Evolutionary conservation across 2,113 vertebrate species (phyloP), one percentile per base, ranked within the genome.

Genomic region (Crypturellus undulatus): DNA sequence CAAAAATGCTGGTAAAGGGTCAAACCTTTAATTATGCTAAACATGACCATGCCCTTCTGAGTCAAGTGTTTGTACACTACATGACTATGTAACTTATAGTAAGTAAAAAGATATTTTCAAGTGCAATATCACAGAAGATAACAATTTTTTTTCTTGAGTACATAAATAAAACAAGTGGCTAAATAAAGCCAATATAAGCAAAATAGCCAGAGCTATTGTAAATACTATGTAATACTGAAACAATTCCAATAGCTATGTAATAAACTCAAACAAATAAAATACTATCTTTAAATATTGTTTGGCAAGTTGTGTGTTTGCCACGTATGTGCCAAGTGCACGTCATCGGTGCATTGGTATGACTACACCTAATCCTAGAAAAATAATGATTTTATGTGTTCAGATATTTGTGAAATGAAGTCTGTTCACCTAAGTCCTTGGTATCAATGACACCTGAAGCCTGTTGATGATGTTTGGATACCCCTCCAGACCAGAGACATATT

Each of bases 401-500:
- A 58, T 51, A 51, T 68, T 8, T 8, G 12, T n/a, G 52, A 56
- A 62, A 40, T 22, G 5, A 49, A 58, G 13, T 51, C 58, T 49
- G 28, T 13, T 13, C n/a, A 4, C 49, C 12, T 42, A 43, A 2
- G 10, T 69, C n/a, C 38, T 22, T 58, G 47, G 38, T 43, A 72
- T 0, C 21, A 2, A 1, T 56, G 70, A 60, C 40, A 34, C 11
- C 17, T 51, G 40, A 25, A 59, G 45, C n/a, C 26, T 68, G 0
- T 12, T 64, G 40, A 13, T 45, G 45, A 71, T 5, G 6, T 52
- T n/a, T 82, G 49, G 59, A 28, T 20, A 69, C 9, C 10, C 2
- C 9, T 89, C 10, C 62, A 67, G 58, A 4, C 43, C 62, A 64
- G 59, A 78, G 40, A 24, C 12, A 1, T 22, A 13, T 11, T 49